A percentile compares a stretch with the other conserved stretches of the same genome.
These are phyloP conservation scores for Drosophila hamatofila DNA, from an alignment of 2,888 invertebrate species.

Conservation along the genomic window DNA sequence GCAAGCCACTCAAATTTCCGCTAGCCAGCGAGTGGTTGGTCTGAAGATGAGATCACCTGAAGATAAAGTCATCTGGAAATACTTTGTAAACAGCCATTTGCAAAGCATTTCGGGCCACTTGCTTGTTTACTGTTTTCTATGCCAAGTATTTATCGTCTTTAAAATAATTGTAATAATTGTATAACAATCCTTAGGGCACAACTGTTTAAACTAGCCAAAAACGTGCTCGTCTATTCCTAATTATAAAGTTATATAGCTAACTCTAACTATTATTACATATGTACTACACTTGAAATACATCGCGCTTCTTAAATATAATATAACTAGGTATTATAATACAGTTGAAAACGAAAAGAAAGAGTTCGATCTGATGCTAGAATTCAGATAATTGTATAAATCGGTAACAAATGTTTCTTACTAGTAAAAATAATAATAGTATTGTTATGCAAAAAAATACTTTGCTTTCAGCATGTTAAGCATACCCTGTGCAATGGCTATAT, in stretches of 20 bases:
- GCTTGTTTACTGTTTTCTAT: conserved; percentile 19
- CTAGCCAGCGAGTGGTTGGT: conserved; percentile 85
- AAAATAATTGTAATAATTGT: conserved; percentile 13
- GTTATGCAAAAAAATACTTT: conserved; percentile 13
- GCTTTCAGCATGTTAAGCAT: conserved; percentile 12
- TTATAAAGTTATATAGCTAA: neutral
- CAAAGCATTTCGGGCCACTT: conserved; percentile 23
- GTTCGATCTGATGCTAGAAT: neutral
- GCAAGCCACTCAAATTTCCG: conserved; percentile 84
- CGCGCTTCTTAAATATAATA: conserved; percentile 13
- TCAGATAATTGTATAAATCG: conserved; percentile 46
- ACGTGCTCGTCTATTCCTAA: conserved; percentile 4
- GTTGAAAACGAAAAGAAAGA: neutral
- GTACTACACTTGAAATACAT: neutral
- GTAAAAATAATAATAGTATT: conserved; percentile 26
- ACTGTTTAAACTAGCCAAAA: conserved; percentile 32
- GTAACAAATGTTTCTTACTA: conserved; percentile 75
- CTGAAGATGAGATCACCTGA: conserved; percentile 46
- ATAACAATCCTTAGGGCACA: conserved; percentile 44
- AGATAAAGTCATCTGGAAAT: conserved; percentile 16
- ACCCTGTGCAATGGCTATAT: conserved; percentile 69
- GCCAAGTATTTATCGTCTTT: conserved; percentile 36
- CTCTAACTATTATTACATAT: conserved; percentile 1
- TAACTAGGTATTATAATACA: conserved; percentile 19
- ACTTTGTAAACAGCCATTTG: conserved; percentile 64